Base-by-base conservation (phyloP, 2,888 invertebrate species). In the Agonopterix heracliana region DNA sequence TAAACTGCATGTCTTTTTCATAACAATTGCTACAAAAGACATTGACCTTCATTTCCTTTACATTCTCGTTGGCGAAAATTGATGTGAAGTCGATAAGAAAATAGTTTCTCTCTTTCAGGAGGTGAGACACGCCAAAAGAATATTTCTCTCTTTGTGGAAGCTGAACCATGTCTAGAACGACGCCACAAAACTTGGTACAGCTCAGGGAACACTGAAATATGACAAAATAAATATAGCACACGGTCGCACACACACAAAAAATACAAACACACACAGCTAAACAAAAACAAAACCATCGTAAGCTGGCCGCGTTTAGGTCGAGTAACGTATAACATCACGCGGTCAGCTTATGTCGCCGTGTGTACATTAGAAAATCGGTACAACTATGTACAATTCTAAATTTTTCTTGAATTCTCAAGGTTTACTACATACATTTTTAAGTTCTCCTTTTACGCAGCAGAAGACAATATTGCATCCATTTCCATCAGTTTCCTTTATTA, bases 401-500 rank as follows among this genome's bases (percentile, higher is more conserved):
- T 36, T 9, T 8, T 9, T 9, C 17, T 17, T 17, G 17, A 2
- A 17, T 17, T 17, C 17, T 17, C 3, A 4, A 17, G 3, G 2
- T 17, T 17, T 1, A 17, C 17, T 17, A 17, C 72, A 62, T 66
- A 84, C 83, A 48, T 72, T 64, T 59, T 69, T 80, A 3, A 79
- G 56, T 3, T 64, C 58, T 44, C 63, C 71, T 44, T 59, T 63
- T 0, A 70, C 53, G 45, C 68, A 68, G 34, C 68, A 71, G 11
- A 85, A 60, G 10, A 78, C 55, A 11, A 80, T 46, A 2, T 70
- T 42, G 44, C 78, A 78, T 10, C 81, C 81, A 7, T 54, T 9
- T 2, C 74, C 73, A 5, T 73, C 66, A 0, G 76, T 80, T 0
- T 51, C 54, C 13, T 11, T 50, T 9, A 64, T 34, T 2, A 82